phyloP scores from a whole-genome alignment of 1,140 invertebrate genomes.

The Zaprionus inermis region DNA sequence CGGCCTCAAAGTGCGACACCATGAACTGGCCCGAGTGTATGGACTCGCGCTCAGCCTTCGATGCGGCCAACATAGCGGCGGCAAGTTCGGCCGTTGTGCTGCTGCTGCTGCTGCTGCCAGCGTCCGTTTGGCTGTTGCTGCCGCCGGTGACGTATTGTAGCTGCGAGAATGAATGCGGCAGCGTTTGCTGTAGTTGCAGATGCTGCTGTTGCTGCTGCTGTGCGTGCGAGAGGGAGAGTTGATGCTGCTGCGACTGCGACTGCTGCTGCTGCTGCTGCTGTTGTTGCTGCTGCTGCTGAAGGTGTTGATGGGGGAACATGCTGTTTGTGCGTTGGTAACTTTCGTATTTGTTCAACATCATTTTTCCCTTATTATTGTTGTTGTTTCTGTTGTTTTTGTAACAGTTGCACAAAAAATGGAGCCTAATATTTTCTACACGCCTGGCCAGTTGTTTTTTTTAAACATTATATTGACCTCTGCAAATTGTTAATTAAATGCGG shows the following conservation, averaged over 20 bases:
- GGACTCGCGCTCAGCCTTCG: slow-evolving; percentile 86
- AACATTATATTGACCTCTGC: slow-evolving; percentile 24
- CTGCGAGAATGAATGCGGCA: slow-evolving; percentile 36
- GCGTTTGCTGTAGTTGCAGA: slow-evolving; percentile 18
- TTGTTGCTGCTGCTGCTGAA: slow-evolving; percentile 35
- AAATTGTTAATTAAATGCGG: slow-evolving; percentile 15
- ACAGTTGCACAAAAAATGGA: slow-evolving; percentile 2
- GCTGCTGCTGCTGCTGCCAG: neutral
- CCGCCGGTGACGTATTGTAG: slow-evolving; percentile 41
- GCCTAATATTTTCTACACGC: slow-evolving; percentile 7
- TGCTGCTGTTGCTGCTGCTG: slow-evolving; percentile 17
- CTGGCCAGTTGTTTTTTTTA: neutral
- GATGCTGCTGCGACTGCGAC: slow-evolving; percentile 27
- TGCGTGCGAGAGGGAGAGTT: slow-evolving; percentile 24
- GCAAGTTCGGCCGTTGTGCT: slow-evolving; percentile 46
- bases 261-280: slow-evolving; percentile 28
- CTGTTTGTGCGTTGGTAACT: slow-evolving; percentile 72
- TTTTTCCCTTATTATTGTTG: slow-evolving; percentile 46
- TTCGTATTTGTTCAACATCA: slow-evolving; percentile 79
- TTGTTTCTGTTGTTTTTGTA: slow-evolving; percentile 18
- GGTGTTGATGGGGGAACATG: slow-evolving; percentile 67
- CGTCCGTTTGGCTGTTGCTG: slow-evolving; percentile 9
- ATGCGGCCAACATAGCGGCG: slow-evolving; percentile 45
- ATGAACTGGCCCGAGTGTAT: slow-evolving; percentile 99
- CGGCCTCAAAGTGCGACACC: slow-evolving; percentile 97